Conservation (phyloP, 2,113 vertebrate species). For the Oreochromis niloticus region DNA sequence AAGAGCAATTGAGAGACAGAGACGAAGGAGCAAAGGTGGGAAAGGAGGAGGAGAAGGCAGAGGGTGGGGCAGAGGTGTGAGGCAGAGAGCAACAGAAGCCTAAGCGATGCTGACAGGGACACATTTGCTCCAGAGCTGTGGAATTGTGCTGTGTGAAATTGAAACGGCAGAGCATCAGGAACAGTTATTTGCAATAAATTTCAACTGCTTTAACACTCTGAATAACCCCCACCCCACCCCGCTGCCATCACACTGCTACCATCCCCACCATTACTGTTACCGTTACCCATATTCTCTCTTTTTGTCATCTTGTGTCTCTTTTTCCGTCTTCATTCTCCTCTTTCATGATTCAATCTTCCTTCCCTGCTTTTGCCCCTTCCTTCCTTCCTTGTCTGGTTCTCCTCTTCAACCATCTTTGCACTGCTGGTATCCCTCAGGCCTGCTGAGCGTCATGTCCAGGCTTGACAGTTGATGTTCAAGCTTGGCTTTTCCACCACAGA, state of each 20-base stretch:
- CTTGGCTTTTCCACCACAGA: constrained; percentile 27
- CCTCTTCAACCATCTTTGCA: neutral
- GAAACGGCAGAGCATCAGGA: constrained; percentile 72
- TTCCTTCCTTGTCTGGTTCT: neutral
- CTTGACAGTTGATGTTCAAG: constrained; percentile 48
- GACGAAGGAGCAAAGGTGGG: constrained; percentile 15
- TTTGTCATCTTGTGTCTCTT: neutral
- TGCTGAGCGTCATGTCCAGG: constrained; percentile 22
- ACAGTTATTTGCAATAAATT: constrained; percentile 75
- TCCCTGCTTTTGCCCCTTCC: neutral
- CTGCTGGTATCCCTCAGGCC: constrained; percentile 26
- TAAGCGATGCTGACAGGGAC: constrained; percentile 73
- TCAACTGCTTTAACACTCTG: constrained; percentile 55
- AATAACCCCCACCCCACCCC: neutral
- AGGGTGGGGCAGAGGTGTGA: constrained; percentile 29
- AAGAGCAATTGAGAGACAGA: neutral
- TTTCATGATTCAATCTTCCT: neutral
- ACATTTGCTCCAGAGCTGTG: constrained; percentile 71
- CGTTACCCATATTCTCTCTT: neutral
- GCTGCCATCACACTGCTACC: neutral
- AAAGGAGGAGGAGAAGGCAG: neutral
- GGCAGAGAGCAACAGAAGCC: constrained; percentile 26
- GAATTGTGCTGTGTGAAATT: constrained; percentile 76
- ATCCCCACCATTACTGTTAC: neutral
- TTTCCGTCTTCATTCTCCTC: neutral